Evolutionary conservation across 2,888 invertebrate species (phyloP), one percentile per base, ranked within the genome.

Genomic region (Aethes cnicana): DNA sequence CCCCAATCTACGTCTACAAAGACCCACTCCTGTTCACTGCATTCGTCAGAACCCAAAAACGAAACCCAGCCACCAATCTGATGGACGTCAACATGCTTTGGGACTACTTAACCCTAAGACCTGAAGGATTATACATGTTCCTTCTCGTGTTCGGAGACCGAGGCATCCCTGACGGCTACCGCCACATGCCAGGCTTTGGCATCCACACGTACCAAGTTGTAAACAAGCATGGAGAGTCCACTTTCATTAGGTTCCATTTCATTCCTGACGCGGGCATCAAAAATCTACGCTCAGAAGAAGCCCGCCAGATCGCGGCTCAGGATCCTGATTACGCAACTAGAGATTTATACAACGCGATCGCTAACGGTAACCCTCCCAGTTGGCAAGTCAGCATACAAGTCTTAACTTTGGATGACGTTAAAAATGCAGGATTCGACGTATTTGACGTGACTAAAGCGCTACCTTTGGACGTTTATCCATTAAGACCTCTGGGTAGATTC

Each of bases 141-240:
- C 87, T 94, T 78, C 92, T 97, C 72, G 84, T 97, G 56, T 97
- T 97, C 72, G 91, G 94, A 5, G 97, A 97, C 78, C 92, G 97
- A 62, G 98, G 97, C 7, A 95, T 95, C 53, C 97, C 97, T 0
- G 95, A 97, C 72, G 97, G 97, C 4, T 94, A 93, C 77, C 91
- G 97, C 14, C 93, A 94, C 74, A 97, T 98, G 97, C 95, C 97
- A 66, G 97, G 97, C 16, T 97, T 96, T 66, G 96, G 96, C 3
- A 95, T 95, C 0, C 97, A 98, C 74, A 96, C 97, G 0, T 97
- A 94, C 77, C 96, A 97, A 78, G 81, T 97, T 55, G 92, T 96
- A 8, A 97, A 97, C 77, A 89, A 85, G 4, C 78, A 92, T 4
- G 92, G 93, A 0, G 91, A 94, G 37, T 82, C 91, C 2, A 85